Percentiles rank a stretch among this genome's conserved stretches.
phyloP scores from a whole-genome alignment of 2,113 vertebrate species.

The Tautogolabrus adspersus region DNA sequence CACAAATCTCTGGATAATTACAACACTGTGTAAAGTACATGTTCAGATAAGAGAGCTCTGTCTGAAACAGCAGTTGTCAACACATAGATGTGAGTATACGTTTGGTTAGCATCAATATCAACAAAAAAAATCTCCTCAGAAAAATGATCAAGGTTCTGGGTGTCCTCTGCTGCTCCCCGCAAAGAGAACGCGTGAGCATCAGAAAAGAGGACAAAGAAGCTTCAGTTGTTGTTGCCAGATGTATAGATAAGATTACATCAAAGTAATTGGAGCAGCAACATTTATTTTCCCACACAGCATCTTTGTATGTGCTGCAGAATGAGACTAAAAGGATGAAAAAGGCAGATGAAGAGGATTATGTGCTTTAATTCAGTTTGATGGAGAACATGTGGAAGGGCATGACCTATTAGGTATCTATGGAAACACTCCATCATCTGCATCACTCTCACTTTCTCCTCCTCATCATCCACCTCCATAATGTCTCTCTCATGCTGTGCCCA shows the following conservation, averaged over 20 bases:
- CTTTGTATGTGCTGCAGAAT: too few species aligned
- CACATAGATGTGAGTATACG: too few species aligned
- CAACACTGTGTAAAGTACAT: slow-evolving; percentile 14
- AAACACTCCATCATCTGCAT: slow-evolving; percentile 43
- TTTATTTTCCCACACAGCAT: too few species aligned
- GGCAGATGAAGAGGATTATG: slow-evolving; percentile 1
- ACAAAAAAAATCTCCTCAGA: too few species aligned
- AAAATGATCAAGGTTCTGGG: slow-evolving; percentile 4
- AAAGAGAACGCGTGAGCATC: slow-evolving; percentile 7
- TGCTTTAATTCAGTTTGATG: slow-evolving; percentile 53
- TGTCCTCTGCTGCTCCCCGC: slow-evolving; percentile 5
- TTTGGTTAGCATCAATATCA: too few species aligned
- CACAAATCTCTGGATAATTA: slow-evolving; percentile 25
- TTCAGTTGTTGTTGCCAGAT: too few species aligned
- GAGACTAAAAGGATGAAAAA: too few species aligned
- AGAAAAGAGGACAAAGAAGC: neutral
- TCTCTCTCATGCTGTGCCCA: neutral
- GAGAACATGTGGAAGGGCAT: neutral
- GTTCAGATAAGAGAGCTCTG: slow-evolving; percentile 4
- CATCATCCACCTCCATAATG: neutral
- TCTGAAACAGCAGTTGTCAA: neutral
- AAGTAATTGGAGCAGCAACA: too few species aligned
- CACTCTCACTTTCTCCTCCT: neutral
- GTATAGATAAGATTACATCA: too few species aligned
- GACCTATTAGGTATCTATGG: slow-evolving; percentile 66